Evolutionary conservation across 1,140 invertebrate species (phyloP), one percentile per base, ranked within the genome.

Genomic region (Cotesia chilonis): DNA sequence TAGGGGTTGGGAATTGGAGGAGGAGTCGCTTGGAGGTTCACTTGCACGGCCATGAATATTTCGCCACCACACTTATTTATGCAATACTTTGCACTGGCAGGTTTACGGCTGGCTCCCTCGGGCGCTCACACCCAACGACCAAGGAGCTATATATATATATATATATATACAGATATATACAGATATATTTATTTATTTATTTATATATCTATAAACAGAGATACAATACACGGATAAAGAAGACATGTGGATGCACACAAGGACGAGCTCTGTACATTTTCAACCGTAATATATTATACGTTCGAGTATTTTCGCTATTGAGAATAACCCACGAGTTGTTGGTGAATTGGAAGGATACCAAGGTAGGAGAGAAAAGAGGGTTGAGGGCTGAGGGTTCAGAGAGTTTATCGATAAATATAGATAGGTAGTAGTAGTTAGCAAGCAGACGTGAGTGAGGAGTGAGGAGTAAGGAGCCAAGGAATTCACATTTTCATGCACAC

Each of bases 61-160:
- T 86, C 84, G 83, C 83, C 81, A 79, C 78, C 80, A 79, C 82
- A 84, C 84, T 86, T 86, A 86, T 86, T 86, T 86, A 85, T 85
- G 84, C 84, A 85, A 85, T 85, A 85, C 84, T 85, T 85, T 85
- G 84, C 81, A 81, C 82, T 85, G 84, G 84, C 84, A 85, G 84
- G 79, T 84, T 85, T 85, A 84, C 84, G 82, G 78, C 78, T 71
- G 73, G 73, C 72, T 79, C 75, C 77, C 76, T 79, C 76, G 65
- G 68, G 69, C 68, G 60, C 64, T 20, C 70, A 73, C 70, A 68
- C 47, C 73, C 71, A 57, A 64, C 60, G 38, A 65, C 14, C 47
- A 35, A 65, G 54, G 73, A 72, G 77, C 79, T 70, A 28, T 47
- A 28, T 54, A 20, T 38, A 66, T 37, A 59, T n/a, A 70, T 54